Percentiles rank a stretch among this genome's conserved stretches.
These are phyloP conservation scores for Aulostomus chinensis DNA, from an alignment of 2,797 vertebrate genomes.

Conservation along the genomic window DNA sequence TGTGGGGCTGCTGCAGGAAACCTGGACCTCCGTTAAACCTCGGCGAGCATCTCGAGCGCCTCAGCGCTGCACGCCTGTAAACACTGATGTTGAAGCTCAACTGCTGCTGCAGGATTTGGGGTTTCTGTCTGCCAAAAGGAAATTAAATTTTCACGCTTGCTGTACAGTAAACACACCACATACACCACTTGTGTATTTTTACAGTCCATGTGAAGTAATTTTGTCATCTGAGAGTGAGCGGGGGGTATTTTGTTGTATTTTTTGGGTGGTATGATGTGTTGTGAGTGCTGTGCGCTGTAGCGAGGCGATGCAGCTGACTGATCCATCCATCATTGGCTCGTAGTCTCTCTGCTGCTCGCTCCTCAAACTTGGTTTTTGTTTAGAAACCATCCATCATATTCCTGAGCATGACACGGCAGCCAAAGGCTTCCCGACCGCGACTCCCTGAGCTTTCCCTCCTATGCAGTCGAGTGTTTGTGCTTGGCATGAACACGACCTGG, in stretches of 20 bases:
- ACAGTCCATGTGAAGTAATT: slow-evolving; percentile 30
- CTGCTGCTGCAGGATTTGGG: slow-evolving; percentile 5
- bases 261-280: slow-evolving; percentile 15
- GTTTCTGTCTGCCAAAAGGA: slow-evolving; percentile 21
- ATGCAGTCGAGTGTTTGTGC: slow-evolving; percentile 6
- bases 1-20: slow-evolving; percentile 6
- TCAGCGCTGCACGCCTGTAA: too few species aligned
- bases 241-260: slow-evolving; percentile 3
- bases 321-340: slow-evolving; percentile 66
- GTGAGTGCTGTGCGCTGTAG: slow-evolving; percentile 17
- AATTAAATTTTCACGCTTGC: slow-evolving; percentile 46
- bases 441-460: slow-evolving; percentile 2
- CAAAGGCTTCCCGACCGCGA: slow-evolving; percentile 13
- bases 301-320: slow-evolving; percentile 29
- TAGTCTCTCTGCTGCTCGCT: slow-evolving; percentile 45
- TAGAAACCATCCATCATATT: slow-evolving; percentile 70
- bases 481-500: not conserved
- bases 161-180: slow-evolving; percentile 27
- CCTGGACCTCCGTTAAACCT: slow-evolving; percentile 21
- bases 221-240: not conserved
- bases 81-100: slow-evolving; percentile 27
- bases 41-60: too few species aligned
- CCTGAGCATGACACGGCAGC: slow-evolving; percentile 30
- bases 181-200: slow-evolving; percentile 33
- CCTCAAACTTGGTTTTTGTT: slow-evolving; percentile 73